Percentiles rank a stretch among this genome's conserved stretches.
phyloP scores from a whole-genome alignment of 2,797 vertebrate genomes.

The Falco biarmicus region DNA sequence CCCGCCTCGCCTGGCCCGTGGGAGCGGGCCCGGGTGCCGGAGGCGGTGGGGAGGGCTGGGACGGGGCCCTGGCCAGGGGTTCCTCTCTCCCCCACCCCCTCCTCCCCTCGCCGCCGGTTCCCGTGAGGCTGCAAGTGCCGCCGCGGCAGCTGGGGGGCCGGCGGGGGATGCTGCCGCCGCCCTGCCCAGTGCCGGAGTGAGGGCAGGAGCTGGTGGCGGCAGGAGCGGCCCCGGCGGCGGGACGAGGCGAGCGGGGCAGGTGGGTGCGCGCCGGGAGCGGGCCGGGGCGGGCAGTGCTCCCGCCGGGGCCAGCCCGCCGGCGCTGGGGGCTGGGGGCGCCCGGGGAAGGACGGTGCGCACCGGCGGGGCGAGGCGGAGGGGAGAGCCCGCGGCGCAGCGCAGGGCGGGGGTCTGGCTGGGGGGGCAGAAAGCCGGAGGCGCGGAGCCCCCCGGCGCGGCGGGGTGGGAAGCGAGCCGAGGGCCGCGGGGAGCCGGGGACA shows the following conservation, averaged over 20 bases:
- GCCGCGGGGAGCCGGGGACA: neutral
- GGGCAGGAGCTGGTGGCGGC: conserved; percentile 30
- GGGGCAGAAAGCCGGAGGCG: neutral
- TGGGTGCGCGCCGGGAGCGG: neutral
- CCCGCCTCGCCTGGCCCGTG: conserved; percentile 9
- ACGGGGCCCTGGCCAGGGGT: neutral
- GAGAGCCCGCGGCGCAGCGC: neutral
- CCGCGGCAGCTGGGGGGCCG: conserved; percentile 57
- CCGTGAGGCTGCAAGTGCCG: conserved; percentile 51
- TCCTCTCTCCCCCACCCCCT: conserved; percentile 16
- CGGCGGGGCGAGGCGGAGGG: neutral
- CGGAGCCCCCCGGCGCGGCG: neutral
- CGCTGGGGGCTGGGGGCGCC: neutral
- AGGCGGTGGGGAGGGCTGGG: conserved; percentile 4
- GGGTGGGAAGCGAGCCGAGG: neutral
- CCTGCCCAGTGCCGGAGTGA: conserved; percentile 21
- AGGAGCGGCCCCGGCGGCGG: neutral
- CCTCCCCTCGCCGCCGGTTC: conserved; percentile 20
- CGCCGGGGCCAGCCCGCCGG: neutral
- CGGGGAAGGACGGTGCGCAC: neutral
- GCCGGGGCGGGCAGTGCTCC: neutral
- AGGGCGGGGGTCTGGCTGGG: neutral
- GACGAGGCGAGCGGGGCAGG: conserved; percentile 31
- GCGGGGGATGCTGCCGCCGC: conserved; percentile 54
- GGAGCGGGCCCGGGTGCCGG: neutral